Evolutionary conservation across 2,888 invertebrate species (phyloP).

Genomic region (Tyria jacobaeae): DNA sequence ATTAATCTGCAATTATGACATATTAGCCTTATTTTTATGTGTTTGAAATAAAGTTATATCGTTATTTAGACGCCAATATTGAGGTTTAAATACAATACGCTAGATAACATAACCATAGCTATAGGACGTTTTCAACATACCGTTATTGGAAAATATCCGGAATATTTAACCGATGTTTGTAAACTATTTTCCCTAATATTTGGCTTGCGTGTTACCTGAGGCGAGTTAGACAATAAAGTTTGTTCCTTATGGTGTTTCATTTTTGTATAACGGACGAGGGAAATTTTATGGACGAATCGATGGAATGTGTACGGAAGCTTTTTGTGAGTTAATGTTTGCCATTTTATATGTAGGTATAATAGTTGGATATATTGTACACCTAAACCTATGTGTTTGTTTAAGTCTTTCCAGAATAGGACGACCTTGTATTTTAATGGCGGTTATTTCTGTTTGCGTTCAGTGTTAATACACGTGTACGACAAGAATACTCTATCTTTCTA

Average conservation of each 20-base stretch:
- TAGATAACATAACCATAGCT: neutral
- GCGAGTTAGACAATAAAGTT: slow-evolving; percentile 39
- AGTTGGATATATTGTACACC: neutral
- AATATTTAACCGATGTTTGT: slow-evolving; percentile 17
- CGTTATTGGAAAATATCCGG: slow-evolving; percentile 18
- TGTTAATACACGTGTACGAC: too few relatives aligned
- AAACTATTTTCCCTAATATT: slow-evolving; percentile 20
- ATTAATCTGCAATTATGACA: neutral
- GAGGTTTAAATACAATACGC: neutral
- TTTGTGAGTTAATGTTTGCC: slow-evolving; percentile 11
- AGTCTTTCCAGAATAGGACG: too few relatives aligned
- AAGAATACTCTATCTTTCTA: too few relatives aligned
- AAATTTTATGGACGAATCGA: slow-evolving; percentile 40
- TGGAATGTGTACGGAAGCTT: slow-evolving; percentile 13
- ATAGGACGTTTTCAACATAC: slow-evolving; percentile 10
- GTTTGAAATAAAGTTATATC: neutral
- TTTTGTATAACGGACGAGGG: slow-evolving; percentile 44
- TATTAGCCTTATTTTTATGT: neutral
- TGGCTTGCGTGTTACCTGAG: slow-evolving; percentile 40
- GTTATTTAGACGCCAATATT: neutral
- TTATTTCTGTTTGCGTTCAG: too few relatives aligned
- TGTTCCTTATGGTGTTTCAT: slow-evolving; percentile 45
- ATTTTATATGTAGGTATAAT: slow-evolving; percentile 3
- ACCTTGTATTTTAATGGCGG: too few relatives aligned
- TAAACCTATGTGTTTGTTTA: too few relatives aligned